phyloP scores from a whole-genome alignment of 2,113 vertebrate species.

The Benitochromis conjunctus region DNA sequence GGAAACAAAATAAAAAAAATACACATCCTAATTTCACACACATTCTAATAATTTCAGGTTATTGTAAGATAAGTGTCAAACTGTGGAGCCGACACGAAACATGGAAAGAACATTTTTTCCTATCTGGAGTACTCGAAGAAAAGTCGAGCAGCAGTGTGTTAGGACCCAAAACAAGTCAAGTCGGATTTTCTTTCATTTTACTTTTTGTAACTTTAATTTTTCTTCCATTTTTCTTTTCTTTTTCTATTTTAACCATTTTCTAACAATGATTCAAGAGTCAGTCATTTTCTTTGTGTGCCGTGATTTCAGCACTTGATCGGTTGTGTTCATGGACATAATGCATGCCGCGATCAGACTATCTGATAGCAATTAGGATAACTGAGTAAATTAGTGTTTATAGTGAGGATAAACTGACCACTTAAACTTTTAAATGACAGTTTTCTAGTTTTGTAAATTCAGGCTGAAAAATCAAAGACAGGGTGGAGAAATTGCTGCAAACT shows the following conservation, averaged over 20 bases:
- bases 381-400: not conserved
- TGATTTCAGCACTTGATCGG: not conserved
- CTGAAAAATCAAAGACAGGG: not conserved
- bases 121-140: too few species aligned
- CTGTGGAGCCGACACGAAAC: not conserved
- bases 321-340: not conserved
- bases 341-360: not conserved
- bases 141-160: too few species aligned
- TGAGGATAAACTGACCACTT: not conserved
- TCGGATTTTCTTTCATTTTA: not conserved
- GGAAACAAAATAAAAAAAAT: not conserved
- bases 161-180: not conserved
- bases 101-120: too few species aligned
- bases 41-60: too few species aligned
- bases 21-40: too few species aligned
- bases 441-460: not conserved
- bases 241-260: not conserved
- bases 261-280: not conserved
- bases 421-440: not conserved
- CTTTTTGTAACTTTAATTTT: not conserved
- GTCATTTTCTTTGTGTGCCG: not conserved
- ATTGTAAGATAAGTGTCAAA: not conserved
- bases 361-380: not conserved
- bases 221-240: not conserved
- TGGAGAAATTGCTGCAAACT: not conserved